phyloP scores from a whole-genome alignment of 2,113 vertebrate genomes.

The Jaculus jaculus region DNA sequence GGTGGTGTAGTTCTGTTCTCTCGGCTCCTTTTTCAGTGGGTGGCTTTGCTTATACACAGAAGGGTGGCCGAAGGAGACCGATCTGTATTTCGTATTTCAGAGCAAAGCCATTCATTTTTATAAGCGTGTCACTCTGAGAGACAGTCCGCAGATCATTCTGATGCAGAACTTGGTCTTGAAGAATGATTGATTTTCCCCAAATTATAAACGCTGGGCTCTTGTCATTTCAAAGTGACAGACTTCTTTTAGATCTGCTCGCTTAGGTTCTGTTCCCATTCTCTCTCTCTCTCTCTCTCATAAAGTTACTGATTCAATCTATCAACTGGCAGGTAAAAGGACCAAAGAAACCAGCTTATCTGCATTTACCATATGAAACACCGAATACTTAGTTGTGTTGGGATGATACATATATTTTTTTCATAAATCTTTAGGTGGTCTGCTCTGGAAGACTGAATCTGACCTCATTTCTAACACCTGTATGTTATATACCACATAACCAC shows the following conservation, averaged over 20 bases:
- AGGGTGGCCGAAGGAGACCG: neutral
- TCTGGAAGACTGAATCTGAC: neutral
- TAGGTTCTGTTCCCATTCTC: neutral
- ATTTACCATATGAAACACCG: neutral
- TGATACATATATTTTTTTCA: neutral
- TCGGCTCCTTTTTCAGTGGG: neutral
- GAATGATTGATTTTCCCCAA: neutral
- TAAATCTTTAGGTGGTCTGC: neutral
- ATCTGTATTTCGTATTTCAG: slow-evolving; percentile 18
- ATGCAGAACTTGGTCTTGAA: neutral
- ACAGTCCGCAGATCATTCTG: slow-evolving; percentile 6
- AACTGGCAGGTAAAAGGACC: neutral
- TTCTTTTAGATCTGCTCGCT: slow-evolving; percentile 2
- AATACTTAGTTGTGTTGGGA: neutral
- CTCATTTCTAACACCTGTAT: neutral
- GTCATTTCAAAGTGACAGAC: neutral
- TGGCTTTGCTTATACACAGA: slow-evolving; percentile 18
- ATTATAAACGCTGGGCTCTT: slow-evolving; percentile 32
- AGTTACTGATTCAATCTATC: neutral
- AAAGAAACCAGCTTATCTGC: neutral
- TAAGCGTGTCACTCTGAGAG: neutral
- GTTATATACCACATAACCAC: neutral
- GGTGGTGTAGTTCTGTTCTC: neutral
- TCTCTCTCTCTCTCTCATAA: slow-evolving; percentile 33
- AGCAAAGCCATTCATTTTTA: neutral